Evolutionary conservation across 2,888 invertebrate species (phyloP), one percentile per base, ranked within the genome.

Genomic region (Caradrina kadenii): DNA sequence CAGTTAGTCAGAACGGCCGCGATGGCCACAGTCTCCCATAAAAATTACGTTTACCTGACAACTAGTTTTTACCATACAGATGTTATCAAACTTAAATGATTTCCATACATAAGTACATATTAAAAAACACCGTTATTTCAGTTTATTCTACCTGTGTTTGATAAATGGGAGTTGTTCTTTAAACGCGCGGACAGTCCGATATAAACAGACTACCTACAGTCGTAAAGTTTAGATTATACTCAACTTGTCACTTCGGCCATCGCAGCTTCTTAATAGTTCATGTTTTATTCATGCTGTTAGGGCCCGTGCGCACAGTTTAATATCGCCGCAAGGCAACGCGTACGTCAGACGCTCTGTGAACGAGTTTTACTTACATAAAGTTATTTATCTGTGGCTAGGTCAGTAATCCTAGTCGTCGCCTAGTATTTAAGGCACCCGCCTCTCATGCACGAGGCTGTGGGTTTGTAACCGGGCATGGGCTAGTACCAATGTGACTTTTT

Each of bases 271-370:
- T 70, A 71, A 78, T 76, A 22, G 61, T 42, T 64, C 26, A 81
- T 81, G 22, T 64, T 73, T 79, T 77, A 79, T 79, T 79, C 69
- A 79, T 73, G 26, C 6, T 45, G 3, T 66, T 60, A 66, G 21
- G 56, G 80, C 35, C 31, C 52, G 0, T 15, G 3, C 60, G n/a
- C 39, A 70, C 59, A 15, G n/a, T 10, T 21, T 6, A 1, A 0
- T 4, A 17, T 35, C 1, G 10, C 15, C 35, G 52, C 17, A 26
- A 17, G 7, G 11, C 13, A 19, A 22, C 6, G n/a, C 11, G 11
- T 26, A 10, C 8, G n/a, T 35, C 10, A 2, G 3, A 13, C 26
- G 26, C 26, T 22, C 1, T 1, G 3, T 13, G n/a, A 56, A n/a
- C 1, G 8, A 10, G n/a, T 54, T 48, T 17, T 6, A 39, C 13